Percentiles rank a stretch among this genome's conserved stretches.
These are phyloP conservation scores for Leucoraja ocellata DNA, from an alignment of 2,797 vertebrate genomes.

Conservation along the genomic window DNA sequence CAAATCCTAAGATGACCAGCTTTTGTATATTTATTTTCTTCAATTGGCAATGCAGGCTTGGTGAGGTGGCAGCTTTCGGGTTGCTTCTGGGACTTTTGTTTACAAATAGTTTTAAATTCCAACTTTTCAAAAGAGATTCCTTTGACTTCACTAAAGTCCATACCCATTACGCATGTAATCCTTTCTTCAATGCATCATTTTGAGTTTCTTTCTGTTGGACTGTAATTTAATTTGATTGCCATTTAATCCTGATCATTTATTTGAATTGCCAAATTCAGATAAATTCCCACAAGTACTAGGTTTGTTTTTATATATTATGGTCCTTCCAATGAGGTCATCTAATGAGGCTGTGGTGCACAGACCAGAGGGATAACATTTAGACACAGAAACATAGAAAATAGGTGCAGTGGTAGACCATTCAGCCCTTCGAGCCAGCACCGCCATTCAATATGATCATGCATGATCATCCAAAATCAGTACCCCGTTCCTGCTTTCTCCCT, in stretches of 20 bases:
- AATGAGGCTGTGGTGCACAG: neutral
- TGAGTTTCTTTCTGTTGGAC: neutral
- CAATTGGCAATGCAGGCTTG: neutral
- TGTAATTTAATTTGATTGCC: neutral
- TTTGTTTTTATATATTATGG: neutral
- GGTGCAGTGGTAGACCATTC: too few relatives aligned
- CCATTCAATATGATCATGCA: too few relatives aligned
- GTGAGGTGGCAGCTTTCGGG: neutral
- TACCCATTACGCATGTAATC: neutral
- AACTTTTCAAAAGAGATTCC: neutral
- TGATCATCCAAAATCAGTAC: too few relatives aligned
- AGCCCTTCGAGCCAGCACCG: too few relatives aligned
- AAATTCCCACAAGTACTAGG: constrained; percentile 7
- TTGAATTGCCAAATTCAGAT: neutral
- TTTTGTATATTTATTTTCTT: neutral
- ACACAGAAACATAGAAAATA: too few relatives aligned
- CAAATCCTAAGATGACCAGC: neutral
- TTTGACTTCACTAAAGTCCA: neutral
- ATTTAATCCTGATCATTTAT: neutral
- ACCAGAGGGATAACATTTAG: neutral
- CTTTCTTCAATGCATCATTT: neutral
- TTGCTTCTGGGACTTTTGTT: neutral
- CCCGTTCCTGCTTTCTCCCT: too few relatives aligned
- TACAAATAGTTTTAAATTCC: neutral
- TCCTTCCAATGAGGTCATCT: neutral